A percentile compares a stretch with the other conserved stretches of the same genome.
Evolutionary conservation across 1,140 invertebrate species (phyloP).

Genomic region (Trachymyrmex septentrionalis): DNA sequence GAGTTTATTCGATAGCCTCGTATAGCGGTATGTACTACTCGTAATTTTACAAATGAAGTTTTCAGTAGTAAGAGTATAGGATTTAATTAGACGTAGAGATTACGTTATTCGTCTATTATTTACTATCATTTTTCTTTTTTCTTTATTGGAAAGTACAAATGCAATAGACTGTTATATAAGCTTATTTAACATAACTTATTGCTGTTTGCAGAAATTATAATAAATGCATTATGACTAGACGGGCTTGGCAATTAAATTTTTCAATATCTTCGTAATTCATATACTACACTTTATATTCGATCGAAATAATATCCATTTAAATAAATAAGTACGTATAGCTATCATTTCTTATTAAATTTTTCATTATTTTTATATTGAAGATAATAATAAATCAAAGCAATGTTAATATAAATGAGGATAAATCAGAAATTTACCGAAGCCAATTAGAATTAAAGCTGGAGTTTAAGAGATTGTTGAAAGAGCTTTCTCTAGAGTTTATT

Average conservation of each 20-base stretch:
- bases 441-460: slow-evolving; percentile 9
- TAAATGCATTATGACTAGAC: not conserved
- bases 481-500: slow-evolving; percentile 32
- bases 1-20: not conserved
- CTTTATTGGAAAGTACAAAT: not conserved
- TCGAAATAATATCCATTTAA: not conserved
- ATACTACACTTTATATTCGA: slow-evolving; percentile 9
- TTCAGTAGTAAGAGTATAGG: slow-evolving; percentile 29
- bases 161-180: not conserved
- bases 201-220: slow-evolving; percentile 25
- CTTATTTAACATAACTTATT: slow-evolving; percentile 23
- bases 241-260: not conserved
- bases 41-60: slow-evolving; percentile 7
- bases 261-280: not conserved
- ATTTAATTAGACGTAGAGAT: slow-evolving; percentile 4
- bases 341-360: slow-evolving; percentile 5
- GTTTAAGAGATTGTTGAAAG: slow-evolving; percentile 7
- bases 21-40: not conserved
- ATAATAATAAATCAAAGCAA: not conserved
- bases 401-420: slow-evolving; percentile 15
- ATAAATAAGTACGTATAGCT: not conserved
- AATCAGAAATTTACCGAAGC: not conserved
- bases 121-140: not conserved
- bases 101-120: not conserved
- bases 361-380: slow-evolving; percentile 3